Base-by-base conservation (phyloP, 2,888 invertebrate genomes). In the Papilio protenor region DNA sequence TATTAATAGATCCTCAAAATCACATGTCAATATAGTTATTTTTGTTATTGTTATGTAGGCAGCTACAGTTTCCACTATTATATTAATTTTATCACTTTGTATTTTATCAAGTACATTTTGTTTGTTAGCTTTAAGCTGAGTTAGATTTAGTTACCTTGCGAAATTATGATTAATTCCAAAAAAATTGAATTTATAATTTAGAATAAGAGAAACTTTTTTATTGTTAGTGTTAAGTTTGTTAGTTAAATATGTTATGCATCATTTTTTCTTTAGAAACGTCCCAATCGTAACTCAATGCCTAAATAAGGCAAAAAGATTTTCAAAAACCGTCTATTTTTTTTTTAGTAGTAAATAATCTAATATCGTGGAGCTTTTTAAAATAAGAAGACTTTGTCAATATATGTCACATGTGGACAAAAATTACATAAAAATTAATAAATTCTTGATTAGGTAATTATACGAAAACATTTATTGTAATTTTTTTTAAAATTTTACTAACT, bases 21-120 rank as follows among this genome's bases (percentile, higher is more conserved):
- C 33, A 33, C 33, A 33, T 33, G 33, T 33, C 1, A 27, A 27
- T 27, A 2, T 27, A 27, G 2, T 27, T 27, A 23, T 14, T 49
- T 40, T 16, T 66, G n/a, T 64, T 52, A 52, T 52, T 64, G 27
- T 45, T 40, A 40, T 69, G 27, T 64, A 64, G 76, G 79, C 79
- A 79, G 79, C 76, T 79, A 47, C 71, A 70, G 52, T 59, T 73
- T 77, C 70, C 74, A 73, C 74, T 64, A 72, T 79, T 75, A 66
- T 77, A 55, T 49, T 73, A 55, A 40, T 52, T 78, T 78, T 55
- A 75, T 45, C 27, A 23, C 1, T 8, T 40, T 40, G 8, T 40
- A 27, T 40, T n/a, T n/a, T 27, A n/a, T 18, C 61, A 57, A 61
- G 57, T 73, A 45, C 66, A 69, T 55, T 52, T 12, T 73, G 61